These are phyloP conservation scores for Heloderma charlesbogerti DNA, from an alignment of 2,113 vertebrate genomes.

Conservation along the genomic window DNA sequence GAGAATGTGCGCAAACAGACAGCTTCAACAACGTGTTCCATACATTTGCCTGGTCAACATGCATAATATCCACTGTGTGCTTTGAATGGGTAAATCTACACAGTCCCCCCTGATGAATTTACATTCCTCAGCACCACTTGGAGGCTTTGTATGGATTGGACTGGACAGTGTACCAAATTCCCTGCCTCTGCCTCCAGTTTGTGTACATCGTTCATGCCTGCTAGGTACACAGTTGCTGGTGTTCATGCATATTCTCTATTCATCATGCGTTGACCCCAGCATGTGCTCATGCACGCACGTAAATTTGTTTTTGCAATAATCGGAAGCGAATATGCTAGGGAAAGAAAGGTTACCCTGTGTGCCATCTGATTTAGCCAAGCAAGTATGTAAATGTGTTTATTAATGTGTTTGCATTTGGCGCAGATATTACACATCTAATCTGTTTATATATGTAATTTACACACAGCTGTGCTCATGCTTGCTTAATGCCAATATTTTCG, in stretches of 20 bases:
- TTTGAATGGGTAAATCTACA: background rate
- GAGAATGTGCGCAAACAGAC: background rate
- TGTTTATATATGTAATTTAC: conserved; percentile 77
- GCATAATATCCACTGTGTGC: background rate
- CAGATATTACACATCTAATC: conserved; percentile 76
- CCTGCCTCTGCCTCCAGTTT: background rate
- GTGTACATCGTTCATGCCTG: background rate
- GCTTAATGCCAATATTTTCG: conserved; percentile 71
- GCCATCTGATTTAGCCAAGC: conserved; percentile 68
- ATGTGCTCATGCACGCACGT: too few species aligned
- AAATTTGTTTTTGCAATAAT: background rate
- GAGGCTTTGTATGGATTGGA: background rate
- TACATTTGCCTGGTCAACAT: background rate
- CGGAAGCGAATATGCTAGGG: background rate
- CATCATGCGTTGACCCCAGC: background rate
- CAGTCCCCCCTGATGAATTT: background rate
- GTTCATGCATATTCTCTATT: background rate
- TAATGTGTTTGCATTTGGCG: conserved; percentile 75
- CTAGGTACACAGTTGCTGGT: background rate
- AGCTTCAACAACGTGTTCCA: background rate
- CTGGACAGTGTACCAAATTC: too few species aligned
- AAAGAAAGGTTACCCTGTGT: conserved; percentile 60
- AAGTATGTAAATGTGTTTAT: conserved; percentile 74
- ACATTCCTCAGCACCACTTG: background rate
- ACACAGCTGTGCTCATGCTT: conserved; percentile 78